A percentile compares a stretch with the other conserved stretches of the same genome.
These are phyloP conservation scores for Nudaria mundana DNA, from an alignment of 2,888 invertebrate species.

Conservation along the genomic window DNA sequence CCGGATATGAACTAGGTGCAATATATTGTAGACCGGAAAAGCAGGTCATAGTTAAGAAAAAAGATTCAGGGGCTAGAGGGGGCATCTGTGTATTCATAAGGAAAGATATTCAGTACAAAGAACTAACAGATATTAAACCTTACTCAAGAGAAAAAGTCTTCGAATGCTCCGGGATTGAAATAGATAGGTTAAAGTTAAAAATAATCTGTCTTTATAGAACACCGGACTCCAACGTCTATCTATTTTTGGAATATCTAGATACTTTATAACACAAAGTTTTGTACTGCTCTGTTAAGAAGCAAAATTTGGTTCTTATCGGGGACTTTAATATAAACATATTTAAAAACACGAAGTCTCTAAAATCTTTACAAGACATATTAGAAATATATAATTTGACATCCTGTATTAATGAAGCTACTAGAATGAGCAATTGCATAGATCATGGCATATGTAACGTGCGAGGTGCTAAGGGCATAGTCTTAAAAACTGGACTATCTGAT, in stretches of 20 bases:
- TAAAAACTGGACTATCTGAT: not conserved
- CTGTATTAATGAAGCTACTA: not conserved
- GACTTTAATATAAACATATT: not conserved
- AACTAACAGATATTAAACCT: not conserved
- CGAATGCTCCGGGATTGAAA: not conserved
- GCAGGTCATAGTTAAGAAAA: not conserved
- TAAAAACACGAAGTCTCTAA: not conserved
- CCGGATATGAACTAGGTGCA: not conserved
- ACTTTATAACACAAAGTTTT: not conserved
- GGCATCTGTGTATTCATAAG: not conserved
- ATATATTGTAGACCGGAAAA: not conserved
- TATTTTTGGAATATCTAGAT: not conserved
- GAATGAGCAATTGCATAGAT: not conserved
- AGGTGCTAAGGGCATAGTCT: too few relatives aligned
- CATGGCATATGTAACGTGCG: not conserved
- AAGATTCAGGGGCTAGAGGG: not conserved
- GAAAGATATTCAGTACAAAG: not conserved
- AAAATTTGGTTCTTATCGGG: not conserved
- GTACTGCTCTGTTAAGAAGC: not conserved
- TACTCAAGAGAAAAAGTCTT: not conserved
- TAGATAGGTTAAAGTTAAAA: not conserved
- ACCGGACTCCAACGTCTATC: not conserved
- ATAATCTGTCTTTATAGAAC: not conserved
- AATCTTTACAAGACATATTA: not conserved
- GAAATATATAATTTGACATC: not conserved